A percentile compares a stretch with the other conserved stretches of the same genome.
Conservation (phyloP, 2,888 invertebrate genomes). For the Caenorhabditis zanzibari region DNA sequence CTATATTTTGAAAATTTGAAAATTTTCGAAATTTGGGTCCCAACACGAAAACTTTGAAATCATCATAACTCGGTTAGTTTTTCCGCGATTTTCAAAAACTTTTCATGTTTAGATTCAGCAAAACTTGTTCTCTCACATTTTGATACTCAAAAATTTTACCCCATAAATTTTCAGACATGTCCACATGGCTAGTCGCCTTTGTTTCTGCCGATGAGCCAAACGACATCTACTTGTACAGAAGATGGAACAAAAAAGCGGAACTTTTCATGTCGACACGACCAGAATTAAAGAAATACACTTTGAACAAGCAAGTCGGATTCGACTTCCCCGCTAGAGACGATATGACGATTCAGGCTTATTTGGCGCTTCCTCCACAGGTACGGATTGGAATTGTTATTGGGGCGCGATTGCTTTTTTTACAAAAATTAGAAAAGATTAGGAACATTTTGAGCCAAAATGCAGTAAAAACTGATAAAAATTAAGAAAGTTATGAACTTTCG, state of each 20-base stretch:
- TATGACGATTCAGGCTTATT: conserved; percentile 81
- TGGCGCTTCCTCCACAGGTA: conserved; percentile 79
- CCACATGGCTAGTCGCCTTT: conserved; percentile 82
- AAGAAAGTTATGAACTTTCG: no score
- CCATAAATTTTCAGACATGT: conserved; percentile 78
- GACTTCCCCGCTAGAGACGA: conserved; percentile 82
- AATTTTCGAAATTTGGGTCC: no score
- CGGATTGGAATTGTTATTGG: no score
- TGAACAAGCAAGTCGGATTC: conserved; percentile 82
- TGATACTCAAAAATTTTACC: not conserved
- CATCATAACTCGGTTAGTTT: no score
- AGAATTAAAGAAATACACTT: conserved; percentile 76
- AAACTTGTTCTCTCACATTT: no score
- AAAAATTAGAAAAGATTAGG: no score
- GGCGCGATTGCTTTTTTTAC: no score
- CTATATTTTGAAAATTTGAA: no score
- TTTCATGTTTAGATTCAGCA: no score
- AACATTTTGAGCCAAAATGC: not conserved
- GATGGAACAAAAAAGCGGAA: conserved; percentile 77
- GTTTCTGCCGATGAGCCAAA: conserved; percentile 81
- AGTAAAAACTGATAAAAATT: no score
- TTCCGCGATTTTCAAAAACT: no score
- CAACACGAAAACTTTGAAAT: no score
- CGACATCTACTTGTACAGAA: conserved; percentile 76
- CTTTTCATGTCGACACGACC: conserved; percentile 80